Base-by-base conservation (phyloP, 1,140 invertebrate species). In the Diabrotica undecimpunctata region DNA sequence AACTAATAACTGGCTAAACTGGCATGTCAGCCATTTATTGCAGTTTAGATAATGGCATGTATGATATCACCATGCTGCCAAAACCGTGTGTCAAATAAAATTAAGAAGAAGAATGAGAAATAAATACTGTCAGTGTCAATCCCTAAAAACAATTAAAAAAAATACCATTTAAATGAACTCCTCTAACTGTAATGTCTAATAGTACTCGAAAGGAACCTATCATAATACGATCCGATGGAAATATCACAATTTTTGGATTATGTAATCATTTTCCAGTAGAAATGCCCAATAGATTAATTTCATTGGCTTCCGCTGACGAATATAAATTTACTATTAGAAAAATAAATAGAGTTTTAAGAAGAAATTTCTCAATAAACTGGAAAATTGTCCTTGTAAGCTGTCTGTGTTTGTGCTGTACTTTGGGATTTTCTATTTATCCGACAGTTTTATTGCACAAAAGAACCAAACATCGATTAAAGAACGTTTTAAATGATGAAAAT, bases 141-240 rank as follows among this genome's bases (percentile, higher is more conserved):
- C n/a, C n/a, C n/a, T n/a, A n/a, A n/a, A n/a, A n/a, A n/a, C n/a
- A n/a, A n/a, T n/a, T n/a, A n/a, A n/a, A n/a, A n/a, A n/a, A n/a
- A n/a, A n/a, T n/a, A n/a, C n/a, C n/a, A n/a, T n/a, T n/a, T n/a
- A n/a, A n/a, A n/a, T n/a, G n/a, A n/a, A n/a, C n/a, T n/a, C n/a
- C n/a, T n/a, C n/a, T n/a, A 7, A 46, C 11, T 36, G 41, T 61
- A 38, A 54, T 54, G 61, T 62, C 51, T 35, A n/a, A 38, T 36
- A 54, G 35, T 41, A n/a, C 54, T 37, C 66, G 68, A 64, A 41
- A 46, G 25, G 41, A 66, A 41, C 46, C 14, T 11, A 61, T 70
- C n/a, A 14, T 70, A 52, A 52, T 68, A 54, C 46, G 58, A 54
- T 59, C 62, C 37, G 64, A 70, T 62, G 69, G 69, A 7, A 67